phyloP scores from a whole-genome alignment of 2,888 invertebrate species.

The Meta bourneti region DNA sequence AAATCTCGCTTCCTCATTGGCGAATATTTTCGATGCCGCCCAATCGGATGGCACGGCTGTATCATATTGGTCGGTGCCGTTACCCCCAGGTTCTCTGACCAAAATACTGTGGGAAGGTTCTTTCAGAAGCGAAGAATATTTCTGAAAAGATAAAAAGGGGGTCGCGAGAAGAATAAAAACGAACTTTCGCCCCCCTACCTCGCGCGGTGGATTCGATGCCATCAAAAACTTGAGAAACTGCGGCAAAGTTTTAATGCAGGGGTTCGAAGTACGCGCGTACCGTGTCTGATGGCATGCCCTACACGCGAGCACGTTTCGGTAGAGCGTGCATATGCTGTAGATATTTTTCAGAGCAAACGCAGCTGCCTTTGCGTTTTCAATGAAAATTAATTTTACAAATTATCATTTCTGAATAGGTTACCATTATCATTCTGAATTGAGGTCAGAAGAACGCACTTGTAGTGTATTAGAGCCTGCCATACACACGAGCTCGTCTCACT shows the following conservation, averaged over 20 bases:
- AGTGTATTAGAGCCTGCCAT: too few relatives aligned
- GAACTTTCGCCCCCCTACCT: background rate
- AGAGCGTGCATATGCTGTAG: too few relatives aligned
- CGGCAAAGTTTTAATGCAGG: constrained; percentile 44
- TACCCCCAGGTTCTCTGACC: constrained; percentile 15
- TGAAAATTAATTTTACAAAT: too few relatives aligned
- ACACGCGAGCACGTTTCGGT: too few relatives aligned
- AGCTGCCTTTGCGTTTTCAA: too few relatives aligned
- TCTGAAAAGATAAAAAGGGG: background rate
- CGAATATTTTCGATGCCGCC: constrained; percentile 20
- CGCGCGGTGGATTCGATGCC: background rate
- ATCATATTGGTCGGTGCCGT: constrained; percentile 26
- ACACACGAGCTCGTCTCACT: too few relatives aligned
- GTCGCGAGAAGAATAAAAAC: constrained; percentile 20
- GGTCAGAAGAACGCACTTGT: too few relatives aligned
- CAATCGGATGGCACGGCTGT: constrained; percentile 20
- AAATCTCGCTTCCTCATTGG: constrained; percentile 21
- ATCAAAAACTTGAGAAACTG: constrained; percentile 60
- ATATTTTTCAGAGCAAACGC: too few relatives aligned
- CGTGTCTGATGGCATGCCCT: constrained; percentile 32
- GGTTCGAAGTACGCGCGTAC: constrained; percentile 18
- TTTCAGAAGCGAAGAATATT: background rate
- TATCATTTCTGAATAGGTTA: too few relatives aligned
- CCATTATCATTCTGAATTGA: too few relatives aligned
- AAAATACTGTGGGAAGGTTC: background rate